A percentile compares a stretch with the other conserved stretches of the same genome.
phyloP scores from a whole-genome alignment of 2,797 vertebrate species.

The Oreochromis mossambicus region DNA sequence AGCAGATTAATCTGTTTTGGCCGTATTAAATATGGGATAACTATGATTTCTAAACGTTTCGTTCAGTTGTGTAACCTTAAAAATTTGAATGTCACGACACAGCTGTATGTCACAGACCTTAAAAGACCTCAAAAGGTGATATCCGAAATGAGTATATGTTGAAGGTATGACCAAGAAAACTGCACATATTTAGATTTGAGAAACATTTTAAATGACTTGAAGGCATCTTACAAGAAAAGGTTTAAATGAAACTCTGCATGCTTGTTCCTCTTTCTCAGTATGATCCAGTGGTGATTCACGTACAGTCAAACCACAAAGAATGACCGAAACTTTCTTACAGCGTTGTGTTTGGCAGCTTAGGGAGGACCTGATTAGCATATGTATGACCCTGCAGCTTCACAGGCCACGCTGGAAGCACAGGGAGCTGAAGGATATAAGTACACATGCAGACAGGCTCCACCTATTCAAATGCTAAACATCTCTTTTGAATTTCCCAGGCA shows the following conservation, averaged over 20 bases:
- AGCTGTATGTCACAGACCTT: not conserved
- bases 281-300: not conserved
- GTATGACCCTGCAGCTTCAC: conserved; percentile 61
- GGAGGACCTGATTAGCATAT: conserved; percentile 71
- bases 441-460: conserved; percentile 57
- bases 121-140: not conserved
- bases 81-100: not conserved
- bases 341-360: conserved; percentile 27
- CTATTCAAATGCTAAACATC: conserved; percentile 76
- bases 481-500: conserved; percentile 68
- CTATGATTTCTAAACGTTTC: not conserved
- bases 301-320: conserved; percentile 36
- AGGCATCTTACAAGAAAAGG: not conserved
- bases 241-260: not conserved
- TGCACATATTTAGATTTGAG: not conserved
- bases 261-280: not conserved
- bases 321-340: conserved; percentile 30
- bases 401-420: conserved; percentile 51
- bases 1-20: not conserved
- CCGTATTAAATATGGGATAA: not conserved
- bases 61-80: not conserved
- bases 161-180: not conserved
- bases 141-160: not conserved
- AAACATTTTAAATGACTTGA: not conserved
- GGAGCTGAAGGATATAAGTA: conserved; percentile 62